A percentile compares a stretch with the other conserved stretches of the same genome.
Evolutionary conservation across 2,113 vertebrate genomes (phyloP).

Genomic region (Crotalus helleri): DNA sequence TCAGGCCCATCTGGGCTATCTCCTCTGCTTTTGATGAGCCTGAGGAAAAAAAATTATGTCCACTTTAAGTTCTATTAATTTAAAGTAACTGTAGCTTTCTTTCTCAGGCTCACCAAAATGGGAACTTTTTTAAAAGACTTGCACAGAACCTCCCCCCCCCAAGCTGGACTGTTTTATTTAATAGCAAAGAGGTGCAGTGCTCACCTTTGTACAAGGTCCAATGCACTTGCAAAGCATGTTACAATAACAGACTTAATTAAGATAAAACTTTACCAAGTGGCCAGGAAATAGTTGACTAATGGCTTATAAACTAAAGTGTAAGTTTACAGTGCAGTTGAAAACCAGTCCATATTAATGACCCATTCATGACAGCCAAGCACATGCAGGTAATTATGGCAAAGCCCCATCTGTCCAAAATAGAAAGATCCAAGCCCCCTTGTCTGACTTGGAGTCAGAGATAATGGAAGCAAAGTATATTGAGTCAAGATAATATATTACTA

Average conservation of each 20-base stretch:
- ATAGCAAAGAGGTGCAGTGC: not conserved
- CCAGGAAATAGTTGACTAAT: constrained; percentile 22
- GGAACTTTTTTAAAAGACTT: not conserved
- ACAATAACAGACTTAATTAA: constrained; percentile 47
- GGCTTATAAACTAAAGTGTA: not conserved
- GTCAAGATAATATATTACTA: not conserved
- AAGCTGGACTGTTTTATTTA: not conserved
- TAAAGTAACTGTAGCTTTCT: not conserved
- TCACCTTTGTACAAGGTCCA: not conserved
- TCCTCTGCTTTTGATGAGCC: not conserved
- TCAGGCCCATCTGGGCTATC: not conserved
- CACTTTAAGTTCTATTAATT: not conserved
- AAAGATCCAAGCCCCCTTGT: fast-evolving
- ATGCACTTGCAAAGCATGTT: not conserved
- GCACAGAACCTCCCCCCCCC: not conserved
- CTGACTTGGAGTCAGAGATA: not conserved
- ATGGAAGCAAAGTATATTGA: not conserved
- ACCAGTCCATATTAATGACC: not conserved
- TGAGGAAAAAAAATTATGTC: not conserved
- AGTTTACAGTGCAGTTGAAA: not conserved
- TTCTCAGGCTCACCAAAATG: not conserved
- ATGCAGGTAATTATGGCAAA: not conserved
- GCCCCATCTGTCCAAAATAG: not conserved
- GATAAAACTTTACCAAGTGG: constrained; percentile 10
- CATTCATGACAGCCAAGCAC: not conserved